Conservation (phyloP, 1,140 invertebrate species). For the Oncopodura yosiiana region DNA sequence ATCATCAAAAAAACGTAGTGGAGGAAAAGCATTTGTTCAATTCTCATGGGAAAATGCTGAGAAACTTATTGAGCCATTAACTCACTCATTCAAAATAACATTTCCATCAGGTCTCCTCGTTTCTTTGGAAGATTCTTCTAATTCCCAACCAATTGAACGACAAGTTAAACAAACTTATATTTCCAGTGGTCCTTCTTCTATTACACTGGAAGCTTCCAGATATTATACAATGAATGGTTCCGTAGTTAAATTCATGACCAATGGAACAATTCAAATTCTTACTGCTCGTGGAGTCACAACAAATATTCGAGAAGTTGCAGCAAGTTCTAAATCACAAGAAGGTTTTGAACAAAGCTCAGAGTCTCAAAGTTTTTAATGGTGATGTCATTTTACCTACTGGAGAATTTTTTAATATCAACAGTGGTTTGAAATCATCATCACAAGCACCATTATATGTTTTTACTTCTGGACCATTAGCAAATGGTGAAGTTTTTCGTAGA, state of each 20-base stretch:
- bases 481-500: conserved; percentile 21
- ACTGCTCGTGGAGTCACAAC: conserved; percentile 25
- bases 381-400: conserved; percentile 21
- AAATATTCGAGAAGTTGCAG: conserved; percentile 9
- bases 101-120: conserved; percentile 14
- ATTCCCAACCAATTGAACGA: conserved; percentile 9
- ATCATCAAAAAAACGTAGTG: neutral
- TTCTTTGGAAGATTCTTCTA: conserved; percentile 6
- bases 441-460: conserved; percentile 16
- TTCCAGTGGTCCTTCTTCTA: conserved; percentile 8
- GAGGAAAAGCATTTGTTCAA: neutral
- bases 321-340: neutral
- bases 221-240: conserved; percentile 18
- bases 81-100: conserved; percentile 14
- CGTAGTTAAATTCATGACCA: conserved; percentile 16
- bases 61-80: conserved; percentile 5
- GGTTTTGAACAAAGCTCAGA: neutral
- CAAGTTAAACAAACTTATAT: conserved; percentile 20
- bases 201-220: conserved; percentile 2
- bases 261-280: conserved; percentile 18
- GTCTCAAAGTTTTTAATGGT: conserved; percentile 20
- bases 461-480: conserved; percentile 10
- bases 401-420: conserved; percentile 13
- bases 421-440: conserved; percentile 2
- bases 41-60: conserved; percentile 9